Percentiles rank a stretch among this genome's conserved stretches.
Conservation (phyloP, 2,888 invertebrate genomes). For the Clunio marinus region DNA sequence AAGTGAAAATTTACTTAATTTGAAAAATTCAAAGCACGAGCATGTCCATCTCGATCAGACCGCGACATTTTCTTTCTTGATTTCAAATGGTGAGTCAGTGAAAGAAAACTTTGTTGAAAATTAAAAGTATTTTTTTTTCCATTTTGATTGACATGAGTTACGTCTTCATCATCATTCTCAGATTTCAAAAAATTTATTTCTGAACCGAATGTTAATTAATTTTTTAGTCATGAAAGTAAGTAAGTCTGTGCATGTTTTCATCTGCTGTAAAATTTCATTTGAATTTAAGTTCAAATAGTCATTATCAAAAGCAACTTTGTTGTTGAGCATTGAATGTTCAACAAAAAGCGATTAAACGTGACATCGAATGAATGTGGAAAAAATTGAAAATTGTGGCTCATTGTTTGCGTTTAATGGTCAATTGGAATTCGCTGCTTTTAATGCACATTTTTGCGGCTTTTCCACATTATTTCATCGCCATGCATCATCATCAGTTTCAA, state of each 20-base stretch:
- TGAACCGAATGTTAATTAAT: slow-evolving; percentile 31
- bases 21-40: slow-evolving; percentile 10
- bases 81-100: slow-evolving; percentile 9
- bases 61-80: background rate
- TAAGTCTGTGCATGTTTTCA: no score
- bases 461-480: background rate
- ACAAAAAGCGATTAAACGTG: slow-evolving; percentile 11
- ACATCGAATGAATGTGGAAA: slow-evolving; percentile 16
- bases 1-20: background rate
- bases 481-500: slow-evolving; percentile 2
- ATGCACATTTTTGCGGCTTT: background rate
- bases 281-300: no score
- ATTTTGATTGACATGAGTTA: slow-evolving; percentile 35
- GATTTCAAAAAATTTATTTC: slow-evolving; percentile 27
- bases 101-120: no score
- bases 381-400: slow-evolving; percentile 19
- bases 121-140: slow-evolving; percentile 22
- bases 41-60: background rate
- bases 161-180: slow-evolving; percentile 34
- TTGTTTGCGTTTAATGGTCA: slow-evolving; percentile 12
- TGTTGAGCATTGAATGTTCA: background rate
- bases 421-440: no score
- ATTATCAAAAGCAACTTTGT: slow-evolving; percentile 18
- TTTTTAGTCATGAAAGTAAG: no score
- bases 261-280: no score